phyloP scores from a whole-genome alignment of 2,797 vertebrate genomes.

The Sebastolobus alascanus region DNA sequence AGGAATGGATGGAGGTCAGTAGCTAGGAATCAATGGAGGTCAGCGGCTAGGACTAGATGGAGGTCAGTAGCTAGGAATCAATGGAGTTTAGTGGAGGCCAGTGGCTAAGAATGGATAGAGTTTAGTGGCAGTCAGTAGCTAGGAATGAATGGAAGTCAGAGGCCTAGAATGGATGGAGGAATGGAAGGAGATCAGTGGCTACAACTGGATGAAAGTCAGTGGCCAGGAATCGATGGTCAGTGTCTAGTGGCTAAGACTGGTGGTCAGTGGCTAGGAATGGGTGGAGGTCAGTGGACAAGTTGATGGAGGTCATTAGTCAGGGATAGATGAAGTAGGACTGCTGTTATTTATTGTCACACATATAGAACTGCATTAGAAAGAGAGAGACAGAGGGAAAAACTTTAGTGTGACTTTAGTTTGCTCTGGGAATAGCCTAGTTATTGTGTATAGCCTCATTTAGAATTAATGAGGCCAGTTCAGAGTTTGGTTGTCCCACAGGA shows the following conservation, averaged over 20 bases:
- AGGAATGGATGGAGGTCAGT: neutral
- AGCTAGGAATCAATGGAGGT: neutral
- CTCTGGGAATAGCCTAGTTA: conserved; percentile 74
- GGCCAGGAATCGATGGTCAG: neutral
- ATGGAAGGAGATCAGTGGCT: neutral
- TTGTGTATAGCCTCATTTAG: conserved; percentile 64
- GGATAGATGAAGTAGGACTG: neutral
- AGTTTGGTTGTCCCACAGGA: conserved; percentile 50
- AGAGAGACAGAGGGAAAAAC: conserved; percentile 3
- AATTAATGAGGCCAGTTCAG: conserved; percentile 70
- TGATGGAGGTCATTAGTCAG: neutral
- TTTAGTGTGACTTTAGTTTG: conserved; percentile 33
- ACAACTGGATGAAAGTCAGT: neutral
- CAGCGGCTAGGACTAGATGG: too few species aligned
- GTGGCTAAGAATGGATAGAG: neutral
- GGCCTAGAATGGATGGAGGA: neutral
- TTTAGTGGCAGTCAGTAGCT: neutral
- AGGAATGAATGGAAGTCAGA: neutral
- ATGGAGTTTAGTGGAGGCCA: neutral
- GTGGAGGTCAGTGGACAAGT: neutral
- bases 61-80: neutral
- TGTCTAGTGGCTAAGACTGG: too few species aligned
- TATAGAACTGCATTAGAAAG: neutral
- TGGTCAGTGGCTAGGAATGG: neutral
- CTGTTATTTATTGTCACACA: conserved; percentile 21